Percentiles rank a stretch among this genome's conserved stretches.
These are phyloP conservation scores for Rhynchomys soricoides DNA, from an alignment of 2,113 vertebrate genomes.

Conservation along the genomic window DNA sequence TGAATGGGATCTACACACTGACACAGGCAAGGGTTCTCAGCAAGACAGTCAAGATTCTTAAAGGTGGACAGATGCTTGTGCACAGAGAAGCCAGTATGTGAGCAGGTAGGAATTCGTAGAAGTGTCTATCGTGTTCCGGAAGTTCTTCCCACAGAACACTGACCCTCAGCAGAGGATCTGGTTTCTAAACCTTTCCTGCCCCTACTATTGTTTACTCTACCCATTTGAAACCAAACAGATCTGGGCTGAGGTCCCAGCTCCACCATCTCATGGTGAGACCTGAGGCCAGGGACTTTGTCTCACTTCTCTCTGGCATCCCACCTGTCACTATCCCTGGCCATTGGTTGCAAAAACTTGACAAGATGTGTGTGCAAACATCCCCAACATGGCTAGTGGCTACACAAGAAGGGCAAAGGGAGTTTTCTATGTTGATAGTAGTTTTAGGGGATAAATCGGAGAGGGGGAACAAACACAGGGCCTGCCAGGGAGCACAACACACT, in stretches of 20 bases:
- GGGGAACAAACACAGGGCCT: neutral
- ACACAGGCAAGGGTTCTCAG: neutral
- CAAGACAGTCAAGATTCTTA: neutral
- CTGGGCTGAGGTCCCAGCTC: neutral
- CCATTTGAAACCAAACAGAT: neutral
- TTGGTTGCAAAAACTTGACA: neutral
- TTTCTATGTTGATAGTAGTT: neutral
- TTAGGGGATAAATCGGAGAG: neutral
- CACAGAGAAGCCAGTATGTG: neutral
- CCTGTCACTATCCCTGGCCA: neutral
- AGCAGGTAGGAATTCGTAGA: neutral
- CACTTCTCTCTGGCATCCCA: neutral
- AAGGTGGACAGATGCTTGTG: neutral
- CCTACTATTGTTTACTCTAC: neutral
- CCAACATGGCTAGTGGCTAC: neutral
- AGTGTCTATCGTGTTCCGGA: neutral
- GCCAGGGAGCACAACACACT: neutral
- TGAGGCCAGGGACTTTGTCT: neutral
- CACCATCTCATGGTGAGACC: neutral
- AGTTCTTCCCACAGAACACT: neutral
- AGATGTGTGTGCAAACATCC: neutral
- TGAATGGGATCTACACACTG: neutral
- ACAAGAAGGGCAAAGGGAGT: neutral
- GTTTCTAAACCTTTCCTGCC: neutral
- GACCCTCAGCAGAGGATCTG: neutral